Evolutionary conservation across 2,797 vertebrate genomes (phyloP).

Genomic region (Hoplostethus mediterraneus): DNA sequence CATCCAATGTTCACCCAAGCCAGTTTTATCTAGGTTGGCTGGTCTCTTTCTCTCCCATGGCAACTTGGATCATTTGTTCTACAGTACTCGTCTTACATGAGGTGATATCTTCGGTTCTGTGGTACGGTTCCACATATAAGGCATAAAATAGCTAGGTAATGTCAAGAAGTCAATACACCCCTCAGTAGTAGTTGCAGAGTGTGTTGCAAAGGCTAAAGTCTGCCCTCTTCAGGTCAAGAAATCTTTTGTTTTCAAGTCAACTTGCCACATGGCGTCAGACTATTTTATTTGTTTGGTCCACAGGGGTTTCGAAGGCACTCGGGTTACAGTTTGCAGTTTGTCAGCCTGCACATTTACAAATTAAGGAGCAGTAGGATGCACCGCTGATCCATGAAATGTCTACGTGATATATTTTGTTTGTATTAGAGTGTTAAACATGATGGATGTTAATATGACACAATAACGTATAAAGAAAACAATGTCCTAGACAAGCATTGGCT

Average conservation of each 20-base stretch:
- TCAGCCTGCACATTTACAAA: conserved; percentile 35
- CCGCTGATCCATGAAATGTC: conserved; percentile 13
- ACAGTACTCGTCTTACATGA: background rate
- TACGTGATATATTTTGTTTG: background rate
- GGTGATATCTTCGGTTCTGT: background rate
- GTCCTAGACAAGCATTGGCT: conserved; percentile 17
- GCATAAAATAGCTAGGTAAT: no score
- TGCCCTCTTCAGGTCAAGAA: conserved; percentile 58
- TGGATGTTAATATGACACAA: background rate
- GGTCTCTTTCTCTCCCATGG: conserved; percentile 5
- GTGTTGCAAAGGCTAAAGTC: conserved; percentile 20
- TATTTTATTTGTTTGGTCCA: conserved; percentile 8
- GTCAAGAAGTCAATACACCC: no score
- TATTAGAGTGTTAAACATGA: background rate
- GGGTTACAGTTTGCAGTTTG: conserved; percentile 23
- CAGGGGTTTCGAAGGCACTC: conserved; percentile 52
- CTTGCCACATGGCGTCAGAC: background rate
- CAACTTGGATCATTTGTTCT: conserved; percentile 16
- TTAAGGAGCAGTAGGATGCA: conserved; percentile 5
- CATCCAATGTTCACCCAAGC: background rate
- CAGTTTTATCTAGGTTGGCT: conserved; percentile 2
- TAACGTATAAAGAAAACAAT: conserved; percentile 11
- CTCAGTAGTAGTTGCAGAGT: background rate
- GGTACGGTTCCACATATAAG: conserved; percentile 2
- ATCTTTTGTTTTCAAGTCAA: background rate